A percentile compares a stretch with the other conserved stretches of the same genome.
Conservation (phyloP, 2,113 vertebrate genomes). For the Panthera tigris region DNA sequence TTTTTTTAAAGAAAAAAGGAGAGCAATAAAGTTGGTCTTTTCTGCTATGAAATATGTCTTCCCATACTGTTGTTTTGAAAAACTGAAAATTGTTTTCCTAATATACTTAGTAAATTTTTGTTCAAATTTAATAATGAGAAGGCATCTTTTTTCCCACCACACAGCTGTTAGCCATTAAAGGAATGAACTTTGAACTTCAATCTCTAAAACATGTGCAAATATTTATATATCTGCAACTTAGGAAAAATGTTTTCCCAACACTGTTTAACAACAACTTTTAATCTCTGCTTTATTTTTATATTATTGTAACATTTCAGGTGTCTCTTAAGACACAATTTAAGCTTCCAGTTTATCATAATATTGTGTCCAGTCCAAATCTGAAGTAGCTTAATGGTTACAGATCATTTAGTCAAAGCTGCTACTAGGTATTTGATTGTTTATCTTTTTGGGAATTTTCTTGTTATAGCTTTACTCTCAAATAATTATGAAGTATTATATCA, state of each 20-base stretch:
- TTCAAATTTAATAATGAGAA: slow-evolving; percentile 9
- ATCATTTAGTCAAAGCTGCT: not conserved
- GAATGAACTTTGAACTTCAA: slow-evolving; percentile 51
- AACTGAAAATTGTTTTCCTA: slow-evolving; percentile 39
- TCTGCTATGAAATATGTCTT: not conserved
- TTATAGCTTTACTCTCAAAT: not conserved
- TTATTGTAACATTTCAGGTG: slow-evolving; percentile 58
- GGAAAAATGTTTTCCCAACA: slow-evolving; percentile 64
- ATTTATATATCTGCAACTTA: slow-evolving; percentile 45
- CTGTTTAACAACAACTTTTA: slow-evolving; percentile 50
- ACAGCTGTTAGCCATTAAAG: slow-evolving; percentile 64
- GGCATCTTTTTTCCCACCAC: not conserved
- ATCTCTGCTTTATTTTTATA: slow-evolving; percentile 41
- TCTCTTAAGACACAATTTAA: slow-evolving; percentile 6
- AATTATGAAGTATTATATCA: not conserved
- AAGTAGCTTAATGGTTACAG: not conserved
- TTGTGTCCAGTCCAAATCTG: not conserved
- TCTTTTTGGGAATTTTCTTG: not conserved
- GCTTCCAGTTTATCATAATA: not conserved
- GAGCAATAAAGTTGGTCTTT: not conserved
- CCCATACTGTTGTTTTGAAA: not conserved
- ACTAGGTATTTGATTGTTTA: not conserved
- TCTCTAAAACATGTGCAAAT: slow-evolving; percentile 61
- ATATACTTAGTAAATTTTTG: not conserved
- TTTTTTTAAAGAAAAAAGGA: not conserved